Conservation (phyloP, 1,140 invertebrate genomes). For the Pygmarrhopalites habei region DNA sequence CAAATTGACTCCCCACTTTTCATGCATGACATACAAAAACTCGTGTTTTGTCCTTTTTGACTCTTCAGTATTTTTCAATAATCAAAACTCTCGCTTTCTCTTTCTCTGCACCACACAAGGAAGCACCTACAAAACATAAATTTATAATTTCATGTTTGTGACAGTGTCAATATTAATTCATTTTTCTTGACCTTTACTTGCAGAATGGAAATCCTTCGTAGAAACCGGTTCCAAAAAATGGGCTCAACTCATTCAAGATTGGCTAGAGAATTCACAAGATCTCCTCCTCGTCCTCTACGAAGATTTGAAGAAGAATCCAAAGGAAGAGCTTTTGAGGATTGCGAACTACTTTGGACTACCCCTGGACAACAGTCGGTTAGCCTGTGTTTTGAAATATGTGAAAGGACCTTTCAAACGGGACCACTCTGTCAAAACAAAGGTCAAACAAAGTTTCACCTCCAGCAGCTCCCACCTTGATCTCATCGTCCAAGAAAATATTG, state of each 20-base stretch:
- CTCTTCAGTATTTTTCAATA: too few species aligned
- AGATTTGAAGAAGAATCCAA: constrained; percentile 26
- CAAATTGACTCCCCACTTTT: too few species aligned
- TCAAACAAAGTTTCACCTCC: constrained; percentile 1
- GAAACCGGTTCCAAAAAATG: constrained; percentile 6
- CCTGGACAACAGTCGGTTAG: constrained; percentile 16
- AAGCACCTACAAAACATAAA: too few species aligned
- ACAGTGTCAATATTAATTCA: too few species aligned
- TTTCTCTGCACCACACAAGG: too few species aligned
- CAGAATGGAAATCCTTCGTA: constrained; percentile 29
- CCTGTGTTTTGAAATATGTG: constrained; percentile 25
- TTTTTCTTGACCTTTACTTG: constrained; percentile 6
- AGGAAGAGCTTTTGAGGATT: constrained; percentile 25
- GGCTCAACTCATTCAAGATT: constrained; percentile 27
- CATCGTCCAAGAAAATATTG: constrained; percentile 33
- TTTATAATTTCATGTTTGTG: too few species aligned
- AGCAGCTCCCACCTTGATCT: constrained; percentile 26
- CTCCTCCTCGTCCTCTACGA: constrained; percentile 32
- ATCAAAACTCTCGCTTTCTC: too few species aligned
- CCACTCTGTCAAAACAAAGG: background rate
- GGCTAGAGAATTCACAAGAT: constrained; percentile 32
- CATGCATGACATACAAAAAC: too few species aligned
- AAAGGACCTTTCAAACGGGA: constrained; percentile 30
- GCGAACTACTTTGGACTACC: constrained; percentile 27
- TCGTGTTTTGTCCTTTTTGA: too few species aligned